phyloP scores from a whole-genome alignment of 2,888 invertebrate species.

The Chrysolina americana region DNA sequence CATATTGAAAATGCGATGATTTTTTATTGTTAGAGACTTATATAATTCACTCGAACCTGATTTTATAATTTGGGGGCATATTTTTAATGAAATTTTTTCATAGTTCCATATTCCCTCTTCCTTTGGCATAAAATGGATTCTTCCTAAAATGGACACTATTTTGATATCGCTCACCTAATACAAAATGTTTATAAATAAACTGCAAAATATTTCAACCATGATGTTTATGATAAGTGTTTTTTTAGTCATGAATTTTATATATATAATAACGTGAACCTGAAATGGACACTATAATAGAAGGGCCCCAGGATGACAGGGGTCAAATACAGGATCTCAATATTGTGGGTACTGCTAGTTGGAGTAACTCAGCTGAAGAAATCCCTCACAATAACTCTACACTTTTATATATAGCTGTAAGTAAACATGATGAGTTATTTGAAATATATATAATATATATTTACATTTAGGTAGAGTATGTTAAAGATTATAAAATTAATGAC shows the following conservation, averaged over 20 bases:
- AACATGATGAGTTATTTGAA: conserved; percentile 1
- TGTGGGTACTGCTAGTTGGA: conserved; percentile 58
- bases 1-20: neutral
- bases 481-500: conserved; percentile 62
- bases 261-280: conserved; percentile 36
- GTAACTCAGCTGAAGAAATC: conserved; percentile 47
- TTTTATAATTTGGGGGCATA: neutral
- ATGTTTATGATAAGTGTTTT: conserved; percentile 19
- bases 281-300: conserved; percentile 62
- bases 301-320: conserved; percentile 56
- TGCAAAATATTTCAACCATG: neutral
- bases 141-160: conserved; percentile 33
- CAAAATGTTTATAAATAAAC: conserved; percentile 37
- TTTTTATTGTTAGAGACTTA: conserved; percentile 24
- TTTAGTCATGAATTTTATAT: conserved; percentile 36
- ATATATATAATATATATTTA: conserved; percentile 25
- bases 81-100: neutral
- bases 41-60: neutral
- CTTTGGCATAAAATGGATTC: conserved; percentile 49
- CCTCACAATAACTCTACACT: conserved; percentile 62
- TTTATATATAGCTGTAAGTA: conserved; percentile 66
- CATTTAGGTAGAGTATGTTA: conserved; percentile 66
- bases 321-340: conserved; percentile 58
- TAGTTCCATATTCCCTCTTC: neutral
- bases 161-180: conserved; percentile 20